Conservation (phyloP, 2,113 vertebrate species). For the Sylvicapra grimmia region DNA sequence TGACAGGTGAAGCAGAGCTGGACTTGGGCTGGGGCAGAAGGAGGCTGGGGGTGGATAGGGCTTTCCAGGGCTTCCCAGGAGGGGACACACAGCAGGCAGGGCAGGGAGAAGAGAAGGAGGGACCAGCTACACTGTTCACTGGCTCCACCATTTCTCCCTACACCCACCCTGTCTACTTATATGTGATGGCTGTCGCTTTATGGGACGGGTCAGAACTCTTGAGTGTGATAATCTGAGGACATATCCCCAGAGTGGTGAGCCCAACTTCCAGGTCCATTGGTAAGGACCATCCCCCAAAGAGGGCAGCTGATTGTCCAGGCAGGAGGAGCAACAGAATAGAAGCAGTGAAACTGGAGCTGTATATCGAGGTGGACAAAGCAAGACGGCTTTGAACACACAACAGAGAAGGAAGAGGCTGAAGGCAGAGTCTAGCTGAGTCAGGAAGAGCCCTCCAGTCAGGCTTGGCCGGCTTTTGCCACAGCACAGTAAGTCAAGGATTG, state of each 20-base stretch:
- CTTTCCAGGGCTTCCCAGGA: neutral
- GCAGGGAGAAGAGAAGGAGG: neutral
- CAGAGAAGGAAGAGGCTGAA: neutral
- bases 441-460: neutral
- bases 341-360: neutral
- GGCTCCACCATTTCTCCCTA: neutral
- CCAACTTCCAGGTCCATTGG: neutral
- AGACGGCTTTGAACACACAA: neutral
- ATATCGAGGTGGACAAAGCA: neutral
- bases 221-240: neutral
- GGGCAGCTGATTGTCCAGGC: rapidly evolving
- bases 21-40: neutral
- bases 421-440: neutral
- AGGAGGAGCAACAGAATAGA: neutral
- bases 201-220: neutral
- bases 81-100: rapidly evolving
- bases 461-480: neutral
- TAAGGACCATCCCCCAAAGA: neutral
- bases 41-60: neutral
- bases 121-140: neutral
- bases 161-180: neutral
- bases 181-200: neutral
- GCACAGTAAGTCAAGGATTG: neutral
- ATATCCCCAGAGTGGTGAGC: no score
- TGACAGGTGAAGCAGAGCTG: neutral